These are phyloP conservation scores for Eufriesea mexicana DNA, from an alignment of 1,140 invertebrate genomes.

Conservation along the genomic window DNA sequence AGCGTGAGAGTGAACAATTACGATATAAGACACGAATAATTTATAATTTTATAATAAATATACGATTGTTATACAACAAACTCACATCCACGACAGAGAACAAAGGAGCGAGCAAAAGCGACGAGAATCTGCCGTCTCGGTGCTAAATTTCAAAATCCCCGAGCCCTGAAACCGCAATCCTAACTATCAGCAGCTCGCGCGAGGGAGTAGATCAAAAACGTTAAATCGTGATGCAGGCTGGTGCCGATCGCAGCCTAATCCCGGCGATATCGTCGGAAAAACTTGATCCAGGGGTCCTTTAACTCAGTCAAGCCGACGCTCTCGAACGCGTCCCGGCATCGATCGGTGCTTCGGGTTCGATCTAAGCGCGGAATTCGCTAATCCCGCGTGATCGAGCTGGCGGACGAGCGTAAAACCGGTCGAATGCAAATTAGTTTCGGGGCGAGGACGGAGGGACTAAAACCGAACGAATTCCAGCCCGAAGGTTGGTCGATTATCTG, in stretches of 20 bases:
- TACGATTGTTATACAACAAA: too few species aligned
- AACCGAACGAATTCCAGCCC: conserved; percentile 16
- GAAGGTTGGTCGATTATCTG: conserved; percentile 44
- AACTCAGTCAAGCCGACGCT: too few species aligned
- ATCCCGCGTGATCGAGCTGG: background rate
- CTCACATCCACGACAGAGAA: background rate
- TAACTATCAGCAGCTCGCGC: background rate
- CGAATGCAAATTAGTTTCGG: conserved; percentile 38
- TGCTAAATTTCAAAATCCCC: background rate
- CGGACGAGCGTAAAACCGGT: conserved; percentile 6
- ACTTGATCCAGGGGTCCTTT: background rate
- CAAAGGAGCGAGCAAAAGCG: background rate
- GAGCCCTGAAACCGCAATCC: too few species aligned
- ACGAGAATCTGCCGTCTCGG: background rate
- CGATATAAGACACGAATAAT: too few species aligned
- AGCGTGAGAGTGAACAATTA: too few species aligned
- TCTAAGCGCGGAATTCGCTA: background rate
- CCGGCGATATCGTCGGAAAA: background rate
- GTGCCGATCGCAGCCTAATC: background rate
- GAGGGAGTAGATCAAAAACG: background rate
- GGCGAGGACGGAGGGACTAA: background rate
- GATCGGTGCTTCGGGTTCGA: background rate
- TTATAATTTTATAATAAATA: too few species aligned
- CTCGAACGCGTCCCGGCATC: too few species aligned
- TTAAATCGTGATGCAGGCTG: background rate